Percentiles rank a stretch among this genome's conserved stretches.
Evolutionary conservation across 2,888 invertebrate genomes (phyloP).

Genomic region (Pegoplata infirma): DNA sequence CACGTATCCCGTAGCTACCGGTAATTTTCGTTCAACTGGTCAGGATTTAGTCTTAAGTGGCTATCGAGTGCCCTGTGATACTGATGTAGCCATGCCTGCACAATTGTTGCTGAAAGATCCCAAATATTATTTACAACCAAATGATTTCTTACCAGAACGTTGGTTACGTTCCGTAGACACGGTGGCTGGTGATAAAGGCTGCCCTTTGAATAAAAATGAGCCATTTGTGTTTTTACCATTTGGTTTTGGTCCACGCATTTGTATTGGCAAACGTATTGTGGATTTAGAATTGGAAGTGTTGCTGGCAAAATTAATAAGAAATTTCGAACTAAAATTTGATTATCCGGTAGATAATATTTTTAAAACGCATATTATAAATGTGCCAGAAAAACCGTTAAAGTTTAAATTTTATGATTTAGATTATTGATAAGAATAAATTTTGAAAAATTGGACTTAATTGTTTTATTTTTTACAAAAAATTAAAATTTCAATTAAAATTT

Average conservation of each 20-base stretch:
- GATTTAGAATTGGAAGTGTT: conserved; percentile 47
- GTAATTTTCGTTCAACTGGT: conserved; percentile 79
- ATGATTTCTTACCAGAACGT: conserved; percentile 82
- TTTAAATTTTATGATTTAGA: conserved; percentile 50
- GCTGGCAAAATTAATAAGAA: conserved; percentile 24
- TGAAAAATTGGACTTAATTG: too few relatives aligned
- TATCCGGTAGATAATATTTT: conserved; percentile 23
- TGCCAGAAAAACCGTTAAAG: conserved; percentile 32
- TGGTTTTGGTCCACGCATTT: conserved; percentile 52
- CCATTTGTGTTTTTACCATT: conserved; percentile 56
- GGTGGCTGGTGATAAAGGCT: conserved; percentile 9
- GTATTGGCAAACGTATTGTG: conserved; percentile 55
- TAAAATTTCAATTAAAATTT: too few relatives aligned
- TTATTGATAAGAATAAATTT: too few relatives aligned
- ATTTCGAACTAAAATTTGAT: conserved; percentile 44
- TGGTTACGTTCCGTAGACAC: conserved; percentile 78
- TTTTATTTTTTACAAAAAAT: too few relatives aligned
- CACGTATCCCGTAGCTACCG: conserved; percentile 80
- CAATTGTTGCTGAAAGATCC: conserved; percentile 82
- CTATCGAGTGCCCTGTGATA: conserved; percentile 81
- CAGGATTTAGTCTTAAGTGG: conserved; percentile 81
- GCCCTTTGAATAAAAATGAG: conserved; percentile 31
- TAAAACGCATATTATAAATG: conserved; percentile 43
- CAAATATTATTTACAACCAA: conserved; percentile 80
- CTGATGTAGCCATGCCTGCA: conserved; percentile 86